phyloP scores from a whole-genome alignment of 2,797 vertebrate genomes.

The Tenualosa ilisha region DNA sequence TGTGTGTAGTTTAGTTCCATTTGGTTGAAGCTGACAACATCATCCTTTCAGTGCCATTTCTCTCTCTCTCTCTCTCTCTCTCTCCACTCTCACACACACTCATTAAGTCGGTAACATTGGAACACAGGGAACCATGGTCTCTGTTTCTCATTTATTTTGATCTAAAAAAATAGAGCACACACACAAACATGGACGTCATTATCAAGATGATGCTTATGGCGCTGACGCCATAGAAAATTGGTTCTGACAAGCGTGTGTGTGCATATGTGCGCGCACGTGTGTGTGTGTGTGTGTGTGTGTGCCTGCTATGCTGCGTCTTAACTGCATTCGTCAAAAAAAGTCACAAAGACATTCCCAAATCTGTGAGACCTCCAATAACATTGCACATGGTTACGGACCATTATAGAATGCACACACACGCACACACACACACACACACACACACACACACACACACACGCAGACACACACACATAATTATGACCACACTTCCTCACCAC shows the following conservation, averaged over 20 bases:
- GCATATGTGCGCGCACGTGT: no score
- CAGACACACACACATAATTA: slow-evolving; percentile 27
- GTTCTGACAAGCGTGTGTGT: no score
- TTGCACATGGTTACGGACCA: background rate
- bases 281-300: no score
- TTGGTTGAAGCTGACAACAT: background rate
- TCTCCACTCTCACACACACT: slow-evolving; percentile 31
- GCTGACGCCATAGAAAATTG: no score
- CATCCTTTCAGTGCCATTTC: slow-evolving; percentile 16
- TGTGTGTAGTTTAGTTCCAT: slow-evolving; percentile 31
- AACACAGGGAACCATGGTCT: slow-evolving; percentile 76
- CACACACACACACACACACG: slow-evolving; percentile 24
- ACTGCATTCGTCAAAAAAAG: background rate
- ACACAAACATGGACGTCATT: slow-evolving; percentile 36
- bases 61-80: slow-evolving; percentile 36
- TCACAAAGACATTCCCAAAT: slow-evolving; percentile 26
- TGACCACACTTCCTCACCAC: slow-evolving; percentile 43
- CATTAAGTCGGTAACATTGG: slow-evolving; percentile 64
- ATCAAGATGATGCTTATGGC: no score
- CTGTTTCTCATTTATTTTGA: slow-evolving; percentile 84
- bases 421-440: slow-evolving; percentile 23
- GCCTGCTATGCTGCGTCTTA: no score
- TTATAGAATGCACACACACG: slow-evolving; percentile 24
- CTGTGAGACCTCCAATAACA: background rate
- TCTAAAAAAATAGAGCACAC: slow-evolving; percentile 70